phyloP scores from a whole-genome alignment of 2,797 vertebrate genomes.

The Valencia hispanica region DNA sequence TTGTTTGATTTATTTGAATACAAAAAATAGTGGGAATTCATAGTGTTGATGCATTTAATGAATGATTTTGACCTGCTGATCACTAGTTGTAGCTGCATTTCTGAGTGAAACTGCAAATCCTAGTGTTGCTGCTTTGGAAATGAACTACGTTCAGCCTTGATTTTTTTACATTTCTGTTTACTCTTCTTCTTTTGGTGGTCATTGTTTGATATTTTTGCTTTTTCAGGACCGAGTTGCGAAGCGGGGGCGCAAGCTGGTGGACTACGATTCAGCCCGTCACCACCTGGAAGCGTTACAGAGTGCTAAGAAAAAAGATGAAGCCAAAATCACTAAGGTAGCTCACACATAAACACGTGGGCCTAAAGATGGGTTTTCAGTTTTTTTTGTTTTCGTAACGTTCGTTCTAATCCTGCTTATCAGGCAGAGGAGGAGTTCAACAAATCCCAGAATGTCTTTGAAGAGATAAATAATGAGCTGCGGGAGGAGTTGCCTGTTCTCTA shows the following conservation, averaged over 20 bases:
- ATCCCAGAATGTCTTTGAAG: conserved; percentile 95
- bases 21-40: not conserved
- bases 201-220: not conserved
- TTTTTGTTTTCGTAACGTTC: not conserved
- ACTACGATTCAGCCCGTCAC: conserved; percentile 96
- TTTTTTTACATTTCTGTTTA: too few relatives aligned
- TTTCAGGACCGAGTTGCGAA: conserved; percentile 93
- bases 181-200: not conserved
- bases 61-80: not conserved
- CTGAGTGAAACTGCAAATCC: not conserved
- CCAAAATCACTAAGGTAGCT: conserved; percentile 91
- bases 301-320: conserved; percentile 94
- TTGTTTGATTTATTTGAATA: not conserved
- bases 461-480: conserved; percentile 94
- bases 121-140: not conserved
- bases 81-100: not conserved
- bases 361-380: not conserved
- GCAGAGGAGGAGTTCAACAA: conserved; percentile 97
- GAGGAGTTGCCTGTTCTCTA: conserved; percentile 94
- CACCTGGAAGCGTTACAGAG: conserved; percentile 93
- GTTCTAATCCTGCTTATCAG: conserved; percentile 70
- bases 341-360: fast-evolving
- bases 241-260: conserved; percentile 94
- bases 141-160: not conserved
- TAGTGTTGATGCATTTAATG: not conserved